Percentiles rank a stretch among this genome's conserved stretches.
Conservation (phyloP, 2,797 vertebrate species). For the Iguana delicatissima region DNA sequence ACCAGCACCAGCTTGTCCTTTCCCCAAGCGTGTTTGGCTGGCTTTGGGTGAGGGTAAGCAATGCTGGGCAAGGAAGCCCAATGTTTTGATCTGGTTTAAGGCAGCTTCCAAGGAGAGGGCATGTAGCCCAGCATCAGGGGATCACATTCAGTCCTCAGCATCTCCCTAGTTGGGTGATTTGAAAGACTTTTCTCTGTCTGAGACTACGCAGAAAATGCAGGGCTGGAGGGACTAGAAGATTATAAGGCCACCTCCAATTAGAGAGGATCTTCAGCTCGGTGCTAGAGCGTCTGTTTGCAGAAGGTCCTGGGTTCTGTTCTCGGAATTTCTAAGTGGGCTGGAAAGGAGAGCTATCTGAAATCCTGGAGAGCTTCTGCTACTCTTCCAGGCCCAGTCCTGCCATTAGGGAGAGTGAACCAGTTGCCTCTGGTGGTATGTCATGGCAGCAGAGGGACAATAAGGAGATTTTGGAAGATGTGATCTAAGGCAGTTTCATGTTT, state of each 20-base stretch:
- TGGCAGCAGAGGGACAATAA: no score
- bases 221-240: background rate
- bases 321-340: no score
- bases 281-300: background rate
- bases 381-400: no score
- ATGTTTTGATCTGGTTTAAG: no score
- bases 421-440: no score
- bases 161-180: background rate
- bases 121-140: background rate
- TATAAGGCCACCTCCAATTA: background rate
- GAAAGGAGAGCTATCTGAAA: background rate
- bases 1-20: no score
- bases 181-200: background rate
- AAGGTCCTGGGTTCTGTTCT: background rate
- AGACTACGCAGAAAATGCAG: background rate
- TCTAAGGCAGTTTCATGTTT: no score
- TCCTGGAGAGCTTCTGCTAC: background rate
- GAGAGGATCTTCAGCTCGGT: background rate
- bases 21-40: no score
- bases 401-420: no score
- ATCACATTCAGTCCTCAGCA: background rate
- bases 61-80: no score
- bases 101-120: background rate
- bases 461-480: no score
- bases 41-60: no score